phyloP scores from a whole-genome alignment of 53 echinoderm and acorn worm genomes.

The Glandiceps talaboti region DNA sequence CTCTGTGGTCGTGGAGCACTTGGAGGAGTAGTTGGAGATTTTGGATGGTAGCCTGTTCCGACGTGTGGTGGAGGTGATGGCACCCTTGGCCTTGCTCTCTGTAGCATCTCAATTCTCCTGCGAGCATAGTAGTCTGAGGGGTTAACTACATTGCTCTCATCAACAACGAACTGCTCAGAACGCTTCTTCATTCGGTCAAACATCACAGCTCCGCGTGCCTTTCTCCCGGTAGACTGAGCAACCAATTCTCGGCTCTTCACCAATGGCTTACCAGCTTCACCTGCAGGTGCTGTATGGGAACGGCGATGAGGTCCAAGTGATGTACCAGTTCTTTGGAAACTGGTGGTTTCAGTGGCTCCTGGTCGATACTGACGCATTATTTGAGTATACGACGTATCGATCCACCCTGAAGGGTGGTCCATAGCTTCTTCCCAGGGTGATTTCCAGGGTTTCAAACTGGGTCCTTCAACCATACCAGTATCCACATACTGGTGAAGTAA shows the following conservation, averaged over 20 bases:
- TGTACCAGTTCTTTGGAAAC: constrained; percentile 3
- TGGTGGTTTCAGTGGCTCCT: not conserved
- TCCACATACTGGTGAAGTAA: not conserved
- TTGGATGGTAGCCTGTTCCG: not conserved
- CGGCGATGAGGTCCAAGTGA: constrained; percentile 4
- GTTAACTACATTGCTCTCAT: constrained; percentile 28
- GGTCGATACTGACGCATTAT: not conserved
- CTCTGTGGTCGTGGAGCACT: not conserved
- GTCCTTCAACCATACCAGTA: not conserved
- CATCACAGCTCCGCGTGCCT: constrained; percentile 45
- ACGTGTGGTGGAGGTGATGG: not conserved
- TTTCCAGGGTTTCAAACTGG: not conserved
- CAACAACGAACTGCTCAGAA: constrained; percentile 49
- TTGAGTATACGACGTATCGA: not conserved
- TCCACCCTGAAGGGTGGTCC: not conserved
- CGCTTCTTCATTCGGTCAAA: constrained; percentile 39
- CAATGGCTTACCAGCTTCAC: not conserved
- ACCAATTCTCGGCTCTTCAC: not conserved
- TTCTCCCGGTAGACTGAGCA: not conserved
- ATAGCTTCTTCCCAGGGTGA: not conserved
- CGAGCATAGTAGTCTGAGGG: constrained; percentile 3
- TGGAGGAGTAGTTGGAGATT: not conserved
- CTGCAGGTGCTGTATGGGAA: not conserved
- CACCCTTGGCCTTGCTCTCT: constrained; percentile 1
- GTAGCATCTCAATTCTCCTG: not conserved